Evolutionary conservation across 1,140 invertebrate genomes (phyloP).

Genomic region (Harpegnathos saltator): DNA sequence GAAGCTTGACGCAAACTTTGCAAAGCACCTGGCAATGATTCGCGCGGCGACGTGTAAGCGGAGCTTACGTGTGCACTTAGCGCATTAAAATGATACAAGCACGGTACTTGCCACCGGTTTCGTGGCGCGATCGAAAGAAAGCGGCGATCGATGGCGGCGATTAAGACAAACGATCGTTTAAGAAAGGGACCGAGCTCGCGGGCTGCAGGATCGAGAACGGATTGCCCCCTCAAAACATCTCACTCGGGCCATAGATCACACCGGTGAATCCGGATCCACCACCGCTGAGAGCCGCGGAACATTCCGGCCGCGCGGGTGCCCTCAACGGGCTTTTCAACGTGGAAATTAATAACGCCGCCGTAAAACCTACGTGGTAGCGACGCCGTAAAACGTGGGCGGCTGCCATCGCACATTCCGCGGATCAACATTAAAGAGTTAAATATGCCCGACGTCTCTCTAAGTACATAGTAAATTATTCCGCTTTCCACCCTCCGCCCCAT

Average conservation of each 20-base stretch:
- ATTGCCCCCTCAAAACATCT: slow-evolving; percentile 85
- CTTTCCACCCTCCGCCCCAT: neutral
- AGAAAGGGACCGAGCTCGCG: slow-evolving; percentile 70
- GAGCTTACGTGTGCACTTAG: slow-evolving; percentile 31
- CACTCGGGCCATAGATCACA: slow-evolving; percentile 84
- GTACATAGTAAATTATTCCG: slow-evolving; percentile 26
- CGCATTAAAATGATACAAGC: slow-evolving; percentile 58
- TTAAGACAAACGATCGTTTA: slow-evolving; percentile 84
- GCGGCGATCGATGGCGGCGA: slow-evolving; percentile 79
- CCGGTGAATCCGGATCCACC: slow-evolving; percentile 70
- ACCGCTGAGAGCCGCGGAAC: slow-evolving; percentile 70
- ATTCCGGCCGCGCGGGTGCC: slow-evolving; percentile 68
- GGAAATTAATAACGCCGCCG: slow-evolving; percentile 75
- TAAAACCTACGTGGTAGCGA: slow-evolving; percentile 66
- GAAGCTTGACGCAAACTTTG: slow-evolving; percentile 1
- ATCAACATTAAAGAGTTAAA: slow-evolving; percentile 53
- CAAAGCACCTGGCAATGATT: neutral
- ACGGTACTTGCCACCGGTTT: slow-evolving; percentile 73
- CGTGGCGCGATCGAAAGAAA: slow-evolving; percentile 60
- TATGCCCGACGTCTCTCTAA: slow-evolving; percentile 39
- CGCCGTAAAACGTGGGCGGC: slow-evolving; percentile 70
- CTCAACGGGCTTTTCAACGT: slow-evolving; percentile 73
- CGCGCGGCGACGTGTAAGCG: neutral
- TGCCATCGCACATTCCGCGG: slow-evolving; percentile 56
- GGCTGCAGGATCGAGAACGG: slow-evolving; percentile 79